These are phyloP conservation scores for Pseudorhiza aurosa DNA, from an alignment of 30 jellyfish, hydroid and myxozoan genomes.

Conservation along the genomic window DNA sequence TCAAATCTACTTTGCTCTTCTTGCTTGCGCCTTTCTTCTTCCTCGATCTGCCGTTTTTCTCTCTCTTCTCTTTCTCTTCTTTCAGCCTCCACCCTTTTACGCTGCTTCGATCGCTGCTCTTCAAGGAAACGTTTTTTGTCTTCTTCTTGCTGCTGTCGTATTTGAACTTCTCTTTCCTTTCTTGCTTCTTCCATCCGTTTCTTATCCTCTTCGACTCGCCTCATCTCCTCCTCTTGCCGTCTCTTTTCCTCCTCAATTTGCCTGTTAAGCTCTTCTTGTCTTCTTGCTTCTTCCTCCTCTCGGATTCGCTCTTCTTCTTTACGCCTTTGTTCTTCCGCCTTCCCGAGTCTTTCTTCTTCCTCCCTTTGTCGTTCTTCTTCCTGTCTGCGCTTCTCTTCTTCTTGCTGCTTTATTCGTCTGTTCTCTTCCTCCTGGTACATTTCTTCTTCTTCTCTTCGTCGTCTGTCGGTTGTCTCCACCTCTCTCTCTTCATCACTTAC, in stretches of 20 bases:
- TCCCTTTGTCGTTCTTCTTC: conserved; percentile 1
- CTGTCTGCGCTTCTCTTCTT: conserved; percentile 34
- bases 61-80: conserved; percentile 31
- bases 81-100: conserved; percentile 6
- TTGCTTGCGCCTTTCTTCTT: conserved; percentile 24
- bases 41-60: conserved; percentile 38
- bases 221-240: conserved; percentile 30
- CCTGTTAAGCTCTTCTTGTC: conserved; percentile 26
- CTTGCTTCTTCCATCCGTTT: conserved; percentile 33
- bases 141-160: conserved; percentile 8
- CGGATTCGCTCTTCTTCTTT: neutral
- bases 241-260: conserved; percentile 11
- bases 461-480: conserved; percentile 42
- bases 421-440: conserved; percentile 30
- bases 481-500: conserved; percentile 37
- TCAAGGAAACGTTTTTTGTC: conserved; percentile 7
- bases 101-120: conserved; percentile 31
- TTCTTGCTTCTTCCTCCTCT: conserved; percentile 39
- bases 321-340: conserved; percentile 28
- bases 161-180: conserved; percentile 36
- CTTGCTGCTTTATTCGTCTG: conserved; percentile 20
- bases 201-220: conserved; percentile 55
- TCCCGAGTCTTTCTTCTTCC: conserved; percentile 36
- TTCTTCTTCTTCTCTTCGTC: conserved; percentile 64
- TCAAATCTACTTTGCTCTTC: conserved; percentile 36